Base-by-base conservation (phyloP, 2,797 vertebrate species). In the Urophycis tenuis region DNA sequence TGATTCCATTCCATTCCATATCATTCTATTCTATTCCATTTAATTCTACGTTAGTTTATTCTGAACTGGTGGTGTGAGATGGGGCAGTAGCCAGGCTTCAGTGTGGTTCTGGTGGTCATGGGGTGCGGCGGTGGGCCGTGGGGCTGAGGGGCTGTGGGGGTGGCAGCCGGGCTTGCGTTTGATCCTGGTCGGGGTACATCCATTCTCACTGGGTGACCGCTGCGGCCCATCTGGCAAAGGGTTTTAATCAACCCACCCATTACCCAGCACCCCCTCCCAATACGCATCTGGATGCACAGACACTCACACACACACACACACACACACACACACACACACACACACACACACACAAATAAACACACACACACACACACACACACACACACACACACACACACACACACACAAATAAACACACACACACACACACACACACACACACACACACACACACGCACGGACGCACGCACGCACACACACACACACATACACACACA, bases 201-300 rank as follows among this genome's bases (percentile, higher is more conserved):
- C 90, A 88, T 80, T 85, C 87, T 87, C 90, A 81, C 87, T 87
- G 90, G 88, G 88, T 71, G 80, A 93, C 91, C 82, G 87, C 92
- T 92, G 91, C 84, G 92, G 89, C 92, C 93, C 93, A 94, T 94
- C 93, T 94, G 93, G 88, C 88, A 75, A 67, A 64, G 82, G 87
- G 90, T 84, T 92, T 93, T 93, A 92, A 93, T 93, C 90, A 87
- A 67, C 60, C 60, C 60, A 67, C 60, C 60, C 60, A 67, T 29
- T 67, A 67, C 60, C 60, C 60, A 67, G 60, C 80, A 82, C 72
- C 84, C 74, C 84, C 82, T 49, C 82, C 39, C 53, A n/a, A 34
- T 72, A 30, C 82, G 53, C 74, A 60, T 75, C 19, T 77, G 29
- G 19, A 34, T 8, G 22, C 72, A 74, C 36, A 45, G 14, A 70